Percentiles rank a stretch among this genome's conserved stretches.
Evolutionary conservation across 2,888 invertebrate genomes (phyloP).

Genomic region (Panorpa germanica): DNA sequence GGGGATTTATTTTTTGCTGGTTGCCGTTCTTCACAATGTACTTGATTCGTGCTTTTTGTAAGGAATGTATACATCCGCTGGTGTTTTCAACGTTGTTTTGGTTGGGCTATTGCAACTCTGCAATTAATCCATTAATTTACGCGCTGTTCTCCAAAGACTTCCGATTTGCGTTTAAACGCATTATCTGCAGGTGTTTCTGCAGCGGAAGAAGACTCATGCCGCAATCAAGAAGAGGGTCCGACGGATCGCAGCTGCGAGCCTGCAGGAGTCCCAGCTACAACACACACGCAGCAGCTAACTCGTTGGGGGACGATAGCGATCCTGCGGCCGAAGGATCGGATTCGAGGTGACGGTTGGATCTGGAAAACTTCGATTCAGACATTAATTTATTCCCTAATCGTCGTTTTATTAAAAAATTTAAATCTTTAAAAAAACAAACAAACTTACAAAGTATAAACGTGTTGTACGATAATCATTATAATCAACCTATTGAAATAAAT

Average conservation of each 20-base stretch:
- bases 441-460: too few species aligned
- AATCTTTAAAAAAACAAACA: too few species aligned
- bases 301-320: constrained; percentile 34
- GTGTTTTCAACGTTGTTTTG: constrained; percentile 88
- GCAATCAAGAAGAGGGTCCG: constrained; percentile 32
- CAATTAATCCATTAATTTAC: constrained; percentile 89
- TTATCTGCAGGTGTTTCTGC: constrained; percentile 74
- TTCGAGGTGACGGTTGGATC: constrained; percentile 35
- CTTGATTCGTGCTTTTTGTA: constrained; percentile 74
- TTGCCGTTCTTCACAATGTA: constrained; percentile 93
- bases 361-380: constrained; percentile 12
- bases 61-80: constrained; percentile 63
- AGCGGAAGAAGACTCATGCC: constrained; percentile 25
- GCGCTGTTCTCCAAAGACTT: constrained; percentile 91
- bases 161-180: constrained; percentile 82
- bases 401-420: constrained; percentile 10
- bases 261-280: constrained; percentile 34
- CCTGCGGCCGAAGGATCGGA: constrained; percentile 28
- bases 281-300: constrained; percentile 28
- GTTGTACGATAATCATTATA: too few species aligned
- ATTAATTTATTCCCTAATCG: constrained; percentile 10
- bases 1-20: constrained; percentile 94
- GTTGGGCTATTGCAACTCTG: constrained; percentile 95
- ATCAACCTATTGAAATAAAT: too few species aligned
- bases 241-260: constrained; percentile 32